phyloP scores from a whole-genome alignment of 2,888 invertebrate genomes.

The Drosophila sordidapex region DNA sequence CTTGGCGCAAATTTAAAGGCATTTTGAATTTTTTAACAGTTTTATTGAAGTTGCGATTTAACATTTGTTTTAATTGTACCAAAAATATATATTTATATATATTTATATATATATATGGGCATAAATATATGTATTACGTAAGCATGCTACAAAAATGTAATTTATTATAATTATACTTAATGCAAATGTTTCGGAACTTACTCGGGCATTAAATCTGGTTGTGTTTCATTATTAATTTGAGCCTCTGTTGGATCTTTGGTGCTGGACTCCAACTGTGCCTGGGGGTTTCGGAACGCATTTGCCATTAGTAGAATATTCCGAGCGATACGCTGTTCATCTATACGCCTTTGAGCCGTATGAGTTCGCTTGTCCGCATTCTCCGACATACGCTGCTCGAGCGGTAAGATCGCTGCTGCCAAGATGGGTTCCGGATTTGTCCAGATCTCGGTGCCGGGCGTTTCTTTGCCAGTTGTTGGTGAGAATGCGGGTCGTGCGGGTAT shows the following conservation, averaged over 20 bases:
- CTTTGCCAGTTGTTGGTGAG: slow-evolving; percentile 86
- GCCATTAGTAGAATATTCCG: slow-evolving; percentile 85
- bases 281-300: slow-evolving; percentile 72
- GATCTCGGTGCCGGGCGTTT: slow-evolving; percentile 86
- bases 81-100: slow-evolving; percentile 41
- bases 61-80: slow-evolving; percentile 35
- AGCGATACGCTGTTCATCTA: slow-evolving; percentile 88
- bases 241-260: slow-evolving; percentile 25
- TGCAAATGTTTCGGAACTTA: slow-evolving; percentile 44
- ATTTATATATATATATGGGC: slow-evolving; percentile 1
- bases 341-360: slow-evolving; percentile 88
- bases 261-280: slow-evolving; percentile 23
- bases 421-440: slow-evolving; percentile 89
- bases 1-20: slow-evolving; percentile 4
- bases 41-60: slow-evolving; percentile 43
- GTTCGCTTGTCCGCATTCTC: slow-evolving; percentile 86
- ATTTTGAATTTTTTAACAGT: slow-evolving; percentile 29
- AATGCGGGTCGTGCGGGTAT: slow-evolving; percentile 91
- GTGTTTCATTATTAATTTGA: slow-evolving; percentile 37
- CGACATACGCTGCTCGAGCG: slow-evolving; percentile 82
- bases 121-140: slow-evolving; percentile 40
- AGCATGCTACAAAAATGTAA: slow-evolving; percentile 61
- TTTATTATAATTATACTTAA: slow-evolving; percentile 1
- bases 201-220: slow-evolving; percentile 73
- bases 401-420: slow-evolving; percentile 47